Evolutionary conservation across 2,797 vertebrate genomes (phyloP), one percentile per base, ranked within the genome.

Genomic region (Megalops cyprinoides): DNA sequence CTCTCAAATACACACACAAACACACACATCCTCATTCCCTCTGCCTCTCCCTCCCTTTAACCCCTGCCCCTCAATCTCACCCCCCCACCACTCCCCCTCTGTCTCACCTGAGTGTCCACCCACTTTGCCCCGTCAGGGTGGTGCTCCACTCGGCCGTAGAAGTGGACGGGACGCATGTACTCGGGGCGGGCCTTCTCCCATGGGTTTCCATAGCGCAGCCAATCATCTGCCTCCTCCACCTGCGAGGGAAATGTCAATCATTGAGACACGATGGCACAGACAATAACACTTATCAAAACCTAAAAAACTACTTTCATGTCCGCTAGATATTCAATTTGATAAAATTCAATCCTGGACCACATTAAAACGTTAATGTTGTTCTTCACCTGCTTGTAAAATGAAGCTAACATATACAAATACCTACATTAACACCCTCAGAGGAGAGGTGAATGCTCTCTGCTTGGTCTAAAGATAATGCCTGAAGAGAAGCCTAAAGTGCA

Each of bases 151-250:
- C 88, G 87, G 34, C 97, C 97, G 0, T 96, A 98, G 92, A 96
- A 98, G 82, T 98, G 95, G 58, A 98, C 96, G 0, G 97, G 97
- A 1, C 96, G 92, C 88, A 89, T 97, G 87, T 97, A 98, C 87
- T 98, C 97, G 0, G 97, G 97, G 0, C 97, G 95, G 7, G 96
- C 97, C 87, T 98, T 98, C 91, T 98, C 97, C 97, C 97, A 98
- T 65, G 97, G 95, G 87, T 98, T 98, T 6, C 97, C 97, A 0
- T 97, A 97, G 14, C 97, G 95, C 87, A 98, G 93, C 97, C 97
- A 98, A 88, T 98, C 97, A 1, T 98, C 97, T 0, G 97, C 97
- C 84, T 97, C 97, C 53, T 98, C 97, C 85, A 97, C 92, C 97
- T 97, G 88, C 69, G 44, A 65, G 76, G 9, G 65, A 67, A 28